Conservation (phyloP, 2,888 invertebrate genomes). For the Drosophila limbata region DNA sequence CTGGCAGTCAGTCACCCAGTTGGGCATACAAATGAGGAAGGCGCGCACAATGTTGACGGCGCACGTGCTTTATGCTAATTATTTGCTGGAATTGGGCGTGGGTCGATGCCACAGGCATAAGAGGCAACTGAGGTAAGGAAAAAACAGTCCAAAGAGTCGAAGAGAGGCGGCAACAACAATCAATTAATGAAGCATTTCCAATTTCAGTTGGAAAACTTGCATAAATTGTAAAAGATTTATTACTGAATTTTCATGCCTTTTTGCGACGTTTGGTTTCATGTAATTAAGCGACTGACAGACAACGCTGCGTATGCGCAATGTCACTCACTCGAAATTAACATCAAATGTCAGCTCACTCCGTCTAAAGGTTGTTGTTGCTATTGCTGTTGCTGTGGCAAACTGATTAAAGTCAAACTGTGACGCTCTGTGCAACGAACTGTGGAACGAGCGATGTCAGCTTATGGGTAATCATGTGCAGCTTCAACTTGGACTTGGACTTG, state of each 20-base stretch:
- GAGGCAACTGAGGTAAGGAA: not conserved
- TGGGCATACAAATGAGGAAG: conserved; percentile 72
- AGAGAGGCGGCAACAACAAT: conserved; percentile 28
- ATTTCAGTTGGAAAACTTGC: conserved; percentile 11
- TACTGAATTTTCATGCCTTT: conserved; percentile 27
- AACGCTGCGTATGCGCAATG: conserved; percentile 75
- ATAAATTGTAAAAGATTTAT: conserved; percentile 38
- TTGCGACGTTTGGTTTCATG: conserved; percentile 38
- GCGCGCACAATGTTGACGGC: conserved; percentile 54
- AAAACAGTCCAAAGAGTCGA: not conserved
- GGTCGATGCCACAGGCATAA: conserved; percentile 31
- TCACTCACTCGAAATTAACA: conserved; percentile 72
- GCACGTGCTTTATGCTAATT: conserved; percentile 81
- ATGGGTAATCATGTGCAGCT: conserved; percentile 76
- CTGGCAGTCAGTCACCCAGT: conserved; percentile 34
- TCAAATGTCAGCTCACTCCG: conserved; percentile 55
- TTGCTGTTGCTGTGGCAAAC: conserved; percentile 58
- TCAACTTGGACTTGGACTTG: conserved; percentile 48
- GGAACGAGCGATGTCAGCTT: conserved; percentile 74
- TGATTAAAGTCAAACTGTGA: conserved; percentile 74
- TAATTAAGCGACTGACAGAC: conserved; percentile 61
- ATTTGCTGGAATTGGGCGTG: conserved; percentile 74
- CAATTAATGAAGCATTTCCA: conserved; percentile 59
- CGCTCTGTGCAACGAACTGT: conserved; percentile 68
- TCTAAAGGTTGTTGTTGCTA: conserved; percentile 18